Evolutionary conservation across 2,797 vertebrate species (phyloP), one percentile per base, ranked within the genome.

Genomic region (Yasuhikotakia modesta): DNA sequence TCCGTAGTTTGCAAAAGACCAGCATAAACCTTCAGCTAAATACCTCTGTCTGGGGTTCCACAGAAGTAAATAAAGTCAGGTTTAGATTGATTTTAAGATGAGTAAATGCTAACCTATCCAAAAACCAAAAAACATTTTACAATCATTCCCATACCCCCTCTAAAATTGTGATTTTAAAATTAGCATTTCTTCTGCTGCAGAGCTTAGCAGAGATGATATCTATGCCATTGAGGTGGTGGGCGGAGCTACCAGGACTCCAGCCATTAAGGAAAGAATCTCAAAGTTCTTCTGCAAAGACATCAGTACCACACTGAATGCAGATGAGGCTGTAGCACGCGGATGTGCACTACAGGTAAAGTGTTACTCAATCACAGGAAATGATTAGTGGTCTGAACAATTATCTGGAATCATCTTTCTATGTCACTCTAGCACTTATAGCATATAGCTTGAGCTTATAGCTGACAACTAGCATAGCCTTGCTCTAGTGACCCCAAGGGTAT

Each of bases 291-390:
- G 92, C 80, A 98, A 98, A 92, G 96, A 99, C 85, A 76, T 98
- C 88, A 98, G 96, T 83, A 99, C 97, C 1, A 99, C 97, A 0
- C 88, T 99, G 82, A 99, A 99, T 0, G 96, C 97, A 12, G 97
- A 99, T 27, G 97, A 99, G 88, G 97, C 97, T 63, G 97, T 99
- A 12, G 94, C 97, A 27, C 91, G 97, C 83, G 97, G 97, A 61
- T 96, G 95, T 81, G 97, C 97, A 0, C 90, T 99, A 76, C 97
- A 99, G 95, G 97, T 99, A 64, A 69, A 8, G 45, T 16, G 22
- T 24, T 11, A 58, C 16, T 13, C 8, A 11, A n/a, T 58, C 8
- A 48, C 43, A 1, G 21, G 17, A 32, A 53, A 61, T 73, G 27
- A 46, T 39, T 30, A 4, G 13, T 30, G 24, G 16, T 58, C 24